Evolutionary conservation across 1,140 invertebrate genomes (phyloP), one percentile per base, ranked within the genome.

Genomic region (Drosophila ironensis): DNA sequence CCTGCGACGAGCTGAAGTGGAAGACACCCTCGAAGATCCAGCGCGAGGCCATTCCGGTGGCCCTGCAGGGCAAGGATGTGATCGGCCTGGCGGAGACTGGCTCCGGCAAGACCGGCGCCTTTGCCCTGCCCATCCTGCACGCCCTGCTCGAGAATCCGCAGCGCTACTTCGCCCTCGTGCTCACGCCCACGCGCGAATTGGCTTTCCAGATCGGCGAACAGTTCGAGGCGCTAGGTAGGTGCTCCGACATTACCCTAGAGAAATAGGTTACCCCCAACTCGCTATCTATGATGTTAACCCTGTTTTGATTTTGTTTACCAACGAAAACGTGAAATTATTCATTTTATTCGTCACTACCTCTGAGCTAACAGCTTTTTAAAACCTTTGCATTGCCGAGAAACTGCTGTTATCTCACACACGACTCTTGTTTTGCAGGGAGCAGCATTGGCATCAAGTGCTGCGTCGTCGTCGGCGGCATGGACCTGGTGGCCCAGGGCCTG

Each of bases 21-120:
- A 96, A 94, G 80, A 90, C 91, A 22, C 98, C 98, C 2, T 96
- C 97, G 4, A 97, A 97, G 91, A 99, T 99, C 87, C 98, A 99
- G 90, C 93, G 92, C 35, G 97, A 99, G 92, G 93, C 98, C 1
- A 96, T 99, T 87, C 98, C 98, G 5, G 88, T 97, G 9, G 95
- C 97, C 2, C 89, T 99, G 22, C 91, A 96, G 92, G 97, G 97
- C 91, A 96, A 96, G 91, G 98, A 99, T 91, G 93, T 99, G 0
- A 99, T 99, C 82, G 98, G 98, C 12, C 91, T 99, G 42, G 98
- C 98, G 1, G 98, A 99, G 92, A 99, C 98, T 2, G 98, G 98
- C 4, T 99, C 98, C 4, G 98, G 98, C 9, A 99, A 99, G 92
- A 99, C 98, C 1, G 98, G 95, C 22, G 97, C 98, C 0, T 99